Conservation (phyloP, 2,888 invertebrate species). For the Cephus pygmeus region DNA sequence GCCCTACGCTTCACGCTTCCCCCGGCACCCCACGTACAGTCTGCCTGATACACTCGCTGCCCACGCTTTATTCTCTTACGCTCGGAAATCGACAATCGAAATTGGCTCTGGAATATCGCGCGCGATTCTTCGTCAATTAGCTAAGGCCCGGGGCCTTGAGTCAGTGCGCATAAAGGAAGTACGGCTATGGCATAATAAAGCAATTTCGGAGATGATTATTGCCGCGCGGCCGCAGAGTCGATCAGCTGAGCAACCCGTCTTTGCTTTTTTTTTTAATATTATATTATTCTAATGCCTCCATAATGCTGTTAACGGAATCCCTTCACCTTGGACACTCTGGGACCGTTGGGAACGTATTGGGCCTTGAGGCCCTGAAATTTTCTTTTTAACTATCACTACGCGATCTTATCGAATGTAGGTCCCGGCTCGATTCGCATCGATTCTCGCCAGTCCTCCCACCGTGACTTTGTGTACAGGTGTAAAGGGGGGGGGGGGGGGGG, state of each 20-base stretch:
- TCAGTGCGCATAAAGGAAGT: slow-evolving; percentile 15
- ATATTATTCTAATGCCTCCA: neutral
- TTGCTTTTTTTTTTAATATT: neutral
- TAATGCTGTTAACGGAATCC: neutral
- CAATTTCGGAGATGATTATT: slow-evolving; percentile 20
- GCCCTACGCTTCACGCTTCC: slow-evolving; percentile 15
- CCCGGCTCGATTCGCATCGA: neutral
- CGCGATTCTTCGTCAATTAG: neutral
- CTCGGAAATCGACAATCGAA: slow-evolving; percentile 1
- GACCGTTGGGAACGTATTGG: neutral
- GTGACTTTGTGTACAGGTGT: neutral
- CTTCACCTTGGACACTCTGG: neutral
- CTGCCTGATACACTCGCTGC: neutral
- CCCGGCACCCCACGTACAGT: neutral
- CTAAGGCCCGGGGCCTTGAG: neutral
- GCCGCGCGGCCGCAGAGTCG: slow-evolving; percentile 11
- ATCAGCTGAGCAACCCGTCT: slow-evolving; percentile 7
- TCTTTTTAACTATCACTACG: neutral
- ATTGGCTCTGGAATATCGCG: neutral
- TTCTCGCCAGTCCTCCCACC: neutral
- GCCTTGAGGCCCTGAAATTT: neutral
- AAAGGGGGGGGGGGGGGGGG: neutral
- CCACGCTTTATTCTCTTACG: neutral
- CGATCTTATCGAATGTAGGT: neutral
- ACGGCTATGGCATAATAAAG: slow-evolving; percentile 16